Conservation (phyloP, 2,888 invertebrate genomes). For the Pogonocherus hispidulus region DNA sequence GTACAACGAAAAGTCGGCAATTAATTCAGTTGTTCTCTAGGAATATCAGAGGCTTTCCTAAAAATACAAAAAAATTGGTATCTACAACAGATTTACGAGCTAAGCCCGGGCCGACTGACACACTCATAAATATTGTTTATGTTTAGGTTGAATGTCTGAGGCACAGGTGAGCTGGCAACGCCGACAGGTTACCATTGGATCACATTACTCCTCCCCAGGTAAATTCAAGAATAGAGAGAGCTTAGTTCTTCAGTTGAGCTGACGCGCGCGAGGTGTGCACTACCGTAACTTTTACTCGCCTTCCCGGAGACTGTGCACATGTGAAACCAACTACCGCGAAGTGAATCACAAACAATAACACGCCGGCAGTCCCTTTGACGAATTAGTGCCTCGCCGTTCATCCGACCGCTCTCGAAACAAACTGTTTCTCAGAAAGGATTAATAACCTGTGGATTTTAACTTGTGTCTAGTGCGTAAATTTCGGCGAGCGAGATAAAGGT, state of each 20-base stretch:
- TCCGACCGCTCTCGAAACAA: not conserved
- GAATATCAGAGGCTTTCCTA: slow-evolving; percentile 60
- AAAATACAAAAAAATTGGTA: slow-evolving; percentile 59
- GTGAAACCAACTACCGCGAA: slow-evolving; percentile 48
- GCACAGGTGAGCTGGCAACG: slow-evolving; percentile 66
- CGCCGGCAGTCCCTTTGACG: slow-evolving; percentile 10
- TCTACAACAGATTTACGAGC: slow-evolving; percentile 68
- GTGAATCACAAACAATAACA: slow-evolving; percentile 34
- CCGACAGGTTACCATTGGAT: slow-evolving; percentile 60
- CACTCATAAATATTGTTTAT: slow-evolving; percentile 70
- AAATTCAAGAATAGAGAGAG: slow-evolving; percentile 45
- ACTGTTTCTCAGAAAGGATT: slow-evolving; percentile 41
- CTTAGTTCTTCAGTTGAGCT: slow-evolving; percentile 60
- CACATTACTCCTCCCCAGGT: slow-evolving; percentile 64
- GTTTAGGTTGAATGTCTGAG: slow-evolving; percentile 64
- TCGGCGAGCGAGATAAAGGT: not conserved
- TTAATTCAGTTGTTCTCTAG: slow-evolving; percentile 53
- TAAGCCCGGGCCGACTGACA: slow-evolving; percentile 68
- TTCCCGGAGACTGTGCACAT: slow-evolving; percentile 40
- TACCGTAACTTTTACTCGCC: slow-evolving; percentile 33
- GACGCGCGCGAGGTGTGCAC: slow-evolving; percentile 61
- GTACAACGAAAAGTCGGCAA: slow-evolving; percentile 46
- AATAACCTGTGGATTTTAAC: slow-evolving; percentile 29
- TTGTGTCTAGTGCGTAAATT: slow-evolving; percentile 20
- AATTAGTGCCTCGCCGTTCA: not conserved